A percentile compares a stretch with the other conserved stretches of the same genome.
Evolutionary conservation across 2,113 vertebrate genomes (phyloP).

Genomic region (Pituophis catenifer): DNA sequence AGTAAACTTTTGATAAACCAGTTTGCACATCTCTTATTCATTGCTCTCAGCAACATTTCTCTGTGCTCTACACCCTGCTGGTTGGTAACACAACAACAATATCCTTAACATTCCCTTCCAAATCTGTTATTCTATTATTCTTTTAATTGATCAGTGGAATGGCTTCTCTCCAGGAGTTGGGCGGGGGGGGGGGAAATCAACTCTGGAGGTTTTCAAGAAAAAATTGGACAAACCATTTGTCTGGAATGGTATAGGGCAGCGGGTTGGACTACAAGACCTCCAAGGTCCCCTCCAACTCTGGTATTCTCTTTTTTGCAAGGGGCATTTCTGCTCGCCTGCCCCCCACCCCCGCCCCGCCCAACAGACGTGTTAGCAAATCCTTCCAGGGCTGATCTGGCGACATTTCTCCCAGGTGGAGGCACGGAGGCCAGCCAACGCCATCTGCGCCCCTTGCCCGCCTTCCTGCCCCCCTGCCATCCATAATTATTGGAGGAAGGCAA

Average conservation of each 20-base stretch:
- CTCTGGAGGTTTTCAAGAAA: no score
- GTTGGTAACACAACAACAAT: no score
- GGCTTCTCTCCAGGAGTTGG: no score
- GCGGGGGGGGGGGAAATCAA: no score
- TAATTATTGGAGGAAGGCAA: conserved; percentile 26
- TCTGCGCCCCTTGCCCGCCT: not conserved
- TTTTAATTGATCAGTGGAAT: no score
- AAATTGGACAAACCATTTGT: no score
- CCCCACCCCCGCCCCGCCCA: not conserved
- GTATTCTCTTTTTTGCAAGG: not conserved
- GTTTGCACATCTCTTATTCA: no score
- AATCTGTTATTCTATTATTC: no score
- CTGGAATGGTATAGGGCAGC: not conserved
- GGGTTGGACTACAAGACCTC: not conserved
- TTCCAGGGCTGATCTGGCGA: conserved; percentile 2
- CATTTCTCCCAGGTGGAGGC: conserved; percentile 1
- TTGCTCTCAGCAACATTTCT: no score
- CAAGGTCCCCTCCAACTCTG: not conserved
- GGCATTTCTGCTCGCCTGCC: not conserved
- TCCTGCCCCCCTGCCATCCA: not conserved
- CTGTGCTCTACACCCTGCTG: no score
- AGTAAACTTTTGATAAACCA: no score
- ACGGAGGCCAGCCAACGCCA: not conserved
- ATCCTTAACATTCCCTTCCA: no score
- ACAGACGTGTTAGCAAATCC: not conserved